Conservation (phyloP, 2,888 invertebrate genomes). For the Watsonalla cultraria region DNA sequence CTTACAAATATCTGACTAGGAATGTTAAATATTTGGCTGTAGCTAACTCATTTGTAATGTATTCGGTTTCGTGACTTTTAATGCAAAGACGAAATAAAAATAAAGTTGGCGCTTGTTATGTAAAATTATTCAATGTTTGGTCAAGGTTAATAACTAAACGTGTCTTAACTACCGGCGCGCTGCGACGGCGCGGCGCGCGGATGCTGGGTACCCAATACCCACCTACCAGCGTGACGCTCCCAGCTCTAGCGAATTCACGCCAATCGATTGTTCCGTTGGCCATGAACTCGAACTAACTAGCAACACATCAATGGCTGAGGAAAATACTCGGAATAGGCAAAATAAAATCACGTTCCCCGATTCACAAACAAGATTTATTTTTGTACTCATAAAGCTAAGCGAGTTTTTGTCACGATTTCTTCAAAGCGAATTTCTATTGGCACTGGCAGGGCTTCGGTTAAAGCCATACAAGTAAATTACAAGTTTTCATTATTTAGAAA, state of each 20-base stretch:
- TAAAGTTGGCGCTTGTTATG: slow-evolving; percentile 13
- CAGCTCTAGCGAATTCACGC: slow-evolving; percentile 38
- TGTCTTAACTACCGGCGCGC: slow-evolving; percentile 30
- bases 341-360: slow-evolving; percentile 37
- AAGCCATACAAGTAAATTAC: slow-evolving; percentile 27
- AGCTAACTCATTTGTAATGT: too few species aligned
- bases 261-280: slow-evolving; percentile 68
- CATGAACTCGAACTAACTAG: slow-evolving; percentile 60
- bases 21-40: too few species aligned
- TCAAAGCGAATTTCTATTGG: slow-evolving; percentile 17
- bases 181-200: slow-evolving; percentile 1
- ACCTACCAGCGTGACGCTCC: slow-evolving; percentile 17
- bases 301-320: slow-evolving; percentile 32
- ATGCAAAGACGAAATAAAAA: slow-evolving; percentile 7
- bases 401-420: slow-evolving; percentile 16
- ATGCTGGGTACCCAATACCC: neutral
- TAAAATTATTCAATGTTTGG: slow-evolving; percentile 26
- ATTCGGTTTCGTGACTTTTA: slow-evolving; percentile 9
- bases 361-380: slow-evolving; percentile 26
- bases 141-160: slow-evolving; percentile 36
- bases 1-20: too few species aligned
- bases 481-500: slow-evolving; percentile 63
- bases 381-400: slow-evolving; percentile 12
- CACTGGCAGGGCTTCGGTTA: neutral
- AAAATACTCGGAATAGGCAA: slow-evolving; percentile 38